Percentiles rank a stretch among this genome's conserved stretches.
These are phyloP conservation scores for Sclerodermus sp. DNA, from an alignment of 2,888 invertebrate species.

Conservation along the genomic window DNA sequence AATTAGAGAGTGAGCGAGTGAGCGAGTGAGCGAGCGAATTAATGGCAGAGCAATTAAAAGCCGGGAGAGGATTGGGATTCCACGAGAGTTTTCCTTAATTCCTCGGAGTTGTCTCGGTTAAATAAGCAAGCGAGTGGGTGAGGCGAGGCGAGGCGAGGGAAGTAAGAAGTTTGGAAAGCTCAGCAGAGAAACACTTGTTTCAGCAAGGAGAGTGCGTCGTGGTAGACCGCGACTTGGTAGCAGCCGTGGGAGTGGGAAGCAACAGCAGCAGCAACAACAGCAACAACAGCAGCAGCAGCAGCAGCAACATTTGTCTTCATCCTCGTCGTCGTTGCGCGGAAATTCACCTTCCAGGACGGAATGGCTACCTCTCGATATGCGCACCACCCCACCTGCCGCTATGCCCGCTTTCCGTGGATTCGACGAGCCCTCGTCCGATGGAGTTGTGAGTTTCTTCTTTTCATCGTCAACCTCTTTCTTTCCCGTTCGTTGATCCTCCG, in stretches of 20 bases:
- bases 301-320: not conserved
- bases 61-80: too few species aligned
- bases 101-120: too few species aligned
- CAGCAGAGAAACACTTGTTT: conserved; percentile 9
- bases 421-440: conserved; percentile 47
- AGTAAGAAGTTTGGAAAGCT: too few species aligned
- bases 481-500: too few species aligned
- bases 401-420: conserved; percentile 54
- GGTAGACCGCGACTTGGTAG: conserved; percentile 54
- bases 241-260: conserved; percentile 42
- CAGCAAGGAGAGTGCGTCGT: conserved; percentile 50
- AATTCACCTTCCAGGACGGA: conserved; percentile 52
- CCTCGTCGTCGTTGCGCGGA: conserved; percentile 42
- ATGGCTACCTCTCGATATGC: conserved; percentile 55
- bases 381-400: conserved; percentile 51
- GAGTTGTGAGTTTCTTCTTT: conserved; percentile 45
- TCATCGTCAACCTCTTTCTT: not conserved
- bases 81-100: too few species aligned
- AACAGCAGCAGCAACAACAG: not conserved
- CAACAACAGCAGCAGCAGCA: too few species aligned
- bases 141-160: not conserved
- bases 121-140: not conserved
- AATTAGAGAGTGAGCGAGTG: not conserved
- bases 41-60: too few species aligned
- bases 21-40: not conserved